Conservation (phyloP, 1,140 invertebrate genomes). For the Aphis craccivora region DNA sequence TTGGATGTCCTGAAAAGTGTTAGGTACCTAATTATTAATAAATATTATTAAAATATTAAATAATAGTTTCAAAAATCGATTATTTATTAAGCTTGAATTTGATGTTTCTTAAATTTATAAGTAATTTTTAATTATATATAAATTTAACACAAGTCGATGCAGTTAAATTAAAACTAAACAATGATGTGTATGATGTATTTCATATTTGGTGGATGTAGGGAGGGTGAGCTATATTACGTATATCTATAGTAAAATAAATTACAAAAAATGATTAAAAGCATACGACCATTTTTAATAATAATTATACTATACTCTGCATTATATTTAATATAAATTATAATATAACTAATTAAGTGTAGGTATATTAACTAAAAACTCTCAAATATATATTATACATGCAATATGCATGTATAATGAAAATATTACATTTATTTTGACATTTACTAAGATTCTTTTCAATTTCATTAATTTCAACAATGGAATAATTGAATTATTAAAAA, state of each 20-base stretch:
- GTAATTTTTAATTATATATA: background rate
- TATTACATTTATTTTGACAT: background rate
- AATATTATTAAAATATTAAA: background rate
- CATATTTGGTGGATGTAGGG: background rate
- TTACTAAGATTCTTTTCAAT: background rate
- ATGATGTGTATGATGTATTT: background rate
- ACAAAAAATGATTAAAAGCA: background rate
- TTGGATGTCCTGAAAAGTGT: conserved; percentile 34
- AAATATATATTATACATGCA: background rate
- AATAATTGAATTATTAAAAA: too few species aligned
- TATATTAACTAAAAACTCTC: background rate
- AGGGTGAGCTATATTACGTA: too few species aligned
- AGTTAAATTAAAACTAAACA: background rate
- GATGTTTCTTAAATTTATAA: background rate
- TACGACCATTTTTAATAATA: background rate
- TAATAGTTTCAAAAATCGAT: background rate
- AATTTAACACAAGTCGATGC: background rate
- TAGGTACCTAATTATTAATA: background rate
- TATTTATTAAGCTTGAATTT: background rate
- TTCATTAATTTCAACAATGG: too few species aligned
- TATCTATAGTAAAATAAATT: background rate
- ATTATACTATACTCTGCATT: background rate
- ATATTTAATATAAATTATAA: background rate
- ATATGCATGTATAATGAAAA: too few species aligned
- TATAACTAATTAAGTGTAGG: background rate